Base-by-base conservation (phyloP, 2,113 vertebrate species). In the Chaetodon auriga region DNA sequence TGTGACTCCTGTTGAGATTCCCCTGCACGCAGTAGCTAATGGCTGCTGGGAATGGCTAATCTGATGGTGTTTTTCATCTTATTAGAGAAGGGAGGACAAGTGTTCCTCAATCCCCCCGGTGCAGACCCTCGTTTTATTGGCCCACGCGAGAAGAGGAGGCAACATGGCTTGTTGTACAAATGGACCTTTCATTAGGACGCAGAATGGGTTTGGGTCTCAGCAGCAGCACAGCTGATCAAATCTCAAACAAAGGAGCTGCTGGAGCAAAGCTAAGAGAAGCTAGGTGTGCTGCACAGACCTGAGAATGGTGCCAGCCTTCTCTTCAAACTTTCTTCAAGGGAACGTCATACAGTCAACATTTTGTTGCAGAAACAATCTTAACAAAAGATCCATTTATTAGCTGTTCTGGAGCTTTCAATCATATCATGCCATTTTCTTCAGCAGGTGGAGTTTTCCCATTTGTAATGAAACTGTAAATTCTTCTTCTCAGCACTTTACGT, bases 171-270 rank as follows among this genome's bases (percentile, higher is more conserved):
- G 43, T 70, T 15, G 30, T 79, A 69, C 84, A 90, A 92, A 92
- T 88, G 83, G 87, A 90, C 88, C 89, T 89, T 90, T 90, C 84
- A 91, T 91, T 92, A 88, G 76, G 74, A 66, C 68, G 15, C 51
- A 23, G 74, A 86, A 77, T 81, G 62, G 58, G 81, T 88, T 80
- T 58, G 71, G 81, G 76, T 90, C 87, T 80, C 75, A 76, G 72
- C 45, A 18, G 73, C 46, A 53, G 51, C 76, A 65, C 61, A 80
- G 72, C 82, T 83, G 87, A 91, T 91, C 84, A 89, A 79, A 90
- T 86, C 83, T 79, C 82, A 82, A 85, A 88, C 86, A 92, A 90
- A 74, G 83, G 73, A 70, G 66, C 64, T 23, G n/a, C 80, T 83
- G 84, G 89, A 84, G 25, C 21, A 46, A 64, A 45, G 61, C 38